Evolutionary conservation across 2,888 invertebrate species (phyloP), one percentile per base, ranked within the genome.

Genomic region (Caenorhabditis angaria): DNA sequence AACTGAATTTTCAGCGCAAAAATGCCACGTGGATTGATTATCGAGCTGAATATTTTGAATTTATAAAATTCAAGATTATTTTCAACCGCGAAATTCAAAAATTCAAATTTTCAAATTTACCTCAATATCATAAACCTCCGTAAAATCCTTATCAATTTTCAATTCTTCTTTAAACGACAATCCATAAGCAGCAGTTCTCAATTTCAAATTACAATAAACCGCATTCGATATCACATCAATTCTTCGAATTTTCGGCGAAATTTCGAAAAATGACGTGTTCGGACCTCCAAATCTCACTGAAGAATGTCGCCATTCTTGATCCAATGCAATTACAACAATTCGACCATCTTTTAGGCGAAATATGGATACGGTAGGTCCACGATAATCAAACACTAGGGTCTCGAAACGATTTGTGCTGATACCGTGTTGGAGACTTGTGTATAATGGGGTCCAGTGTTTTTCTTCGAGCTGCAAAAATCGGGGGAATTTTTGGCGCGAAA

Each of bases 361-460:
- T 8, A 85, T 74, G 10, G 79, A 56, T 4, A 84, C 82, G 1
- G 84, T 84, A 1, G 85, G 78, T 0, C 83, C 82, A 3, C 77
- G 77, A 64, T 86, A 86, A 54, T 80, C 81, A 57, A 86, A 83
- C 10, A 83, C 84, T 41, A 82, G 74, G 5, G 77, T 76, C 65
- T 86, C 86, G 62, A 86, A 86, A n/a, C 85, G 78, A 65, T 83
- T 85, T 10, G 81, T 80, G 50, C 79, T 79, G 61, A 85, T 77
- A 22, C 85, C 85, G 27, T 84, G 81, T 32, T 65, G 71, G 5
- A 75, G 65, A 8, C 80, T 80, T 4, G 80, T 77, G 71, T 85
- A 85, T 5, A 85, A 61, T 0, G 76, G 76, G 4, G 78, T 74
- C 85, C 85, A 77, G 8, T 68, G 70, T 4, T 22, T 24, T 28